Conservation (phyloP, 2,888 invertebrate species). For the Drosophila robusta region DNA sequence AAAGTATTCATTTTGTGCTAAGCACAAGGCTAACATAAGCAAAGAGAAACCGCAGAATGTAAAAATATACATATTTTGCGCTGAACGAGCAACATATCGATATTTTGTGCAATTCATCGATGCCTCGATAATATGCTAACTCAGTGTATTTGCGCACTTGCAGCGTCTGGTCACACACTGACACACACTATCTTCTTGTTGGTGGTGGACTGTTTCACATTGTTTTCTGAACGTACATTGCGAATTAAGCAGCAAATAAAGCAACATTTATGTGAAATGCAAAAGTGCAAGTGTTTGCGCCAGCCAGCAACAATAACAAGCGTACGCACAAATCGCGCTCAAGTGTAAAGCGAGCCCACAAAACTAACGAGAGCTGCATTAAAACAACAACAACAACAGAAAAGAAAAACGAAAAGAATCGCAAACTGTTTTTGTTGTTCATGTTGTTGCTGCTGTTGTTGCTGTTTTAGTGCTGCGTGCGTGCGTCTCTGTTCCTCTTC, state of each 20-base stretch:
- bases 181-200: slow-evolving; percentile 48
- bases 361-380: slow-evolving; percentile 39
- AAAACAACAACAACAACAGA: neutral
- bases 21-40: too few species aligned
- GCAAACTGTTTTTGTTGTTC: slow-evolving; percentile 57
- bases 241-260: slow-evolving; percentile 55
- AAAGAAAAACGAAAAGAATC: slow-evolving; percentile 44
- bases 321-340: slow-evolving; percentile 19
- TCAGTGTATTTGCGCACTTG: slow-evolving; percentile 10
- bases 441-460: slow-evolving; percentile 40
- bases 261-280: slow-evolving; percentile 38
- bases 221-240: slow-evolving; percentile 59
- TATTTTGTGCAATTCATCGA: slow-evolving; percentile 32
- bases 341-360: slow-evolving; percentile 18
- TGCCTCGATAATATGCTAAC: slow-evolving; percentile 10
- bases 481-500: slow-evolving; percentile 50
- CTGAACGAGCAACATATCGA: slow-evolving; percentile 26
- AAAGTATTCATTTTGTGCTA: neutral
- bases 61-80: neutral
- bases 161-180: slow-evolving; percentile 41
- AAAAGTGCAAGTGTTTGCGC: slow-evolving; percentile 57
- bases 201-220: slow-evolving; percentile 60
- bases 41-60: neutral
- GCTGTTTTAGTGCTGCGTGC: slow-evolving; percentile 39
- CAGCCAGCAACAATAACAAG: slow-evolving; percentile 28